Conservation (phyloP, 1,140 invertebrate genomes). For the Calliphora vicina region DNA sequence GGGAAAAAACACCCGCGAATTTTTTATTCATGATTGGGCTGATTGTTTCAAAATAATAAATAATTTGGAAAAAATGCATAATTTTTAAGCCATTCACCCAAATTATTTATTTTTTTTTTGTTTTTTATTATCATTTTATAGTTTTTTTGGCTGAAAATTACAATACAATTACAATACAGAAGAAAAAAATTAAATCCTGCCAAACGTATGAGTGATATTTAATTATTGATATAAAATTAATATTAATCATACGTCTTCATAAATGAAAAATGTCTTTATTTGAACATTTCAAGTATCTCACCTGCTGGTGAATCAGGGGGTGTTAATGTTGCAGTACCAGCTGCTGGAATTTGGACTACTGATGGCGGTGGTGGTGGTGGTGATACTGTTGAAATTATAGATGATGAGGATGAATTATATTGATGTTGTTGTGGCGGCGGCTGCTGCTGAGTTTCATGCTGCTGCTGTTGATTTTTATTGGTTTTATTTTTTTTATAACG, state of each 20-base stretch:
- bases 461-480: slow-evolving; percentile 44
- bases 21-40: too few species aligned
- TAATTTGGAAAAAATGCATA: too few species aligned
- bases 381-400: slow-evolving; percentile 35
- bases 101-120: neutral
- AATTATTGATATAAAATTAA: too few species aligned
- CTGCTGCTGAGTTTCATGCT: slow-evolving; percentile 32
- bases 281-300: too few species aligned
- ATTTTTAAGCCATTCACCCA: too few species aligned
- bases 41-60: too few species aligned
- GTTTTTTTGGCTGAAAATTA: too few species aligned
- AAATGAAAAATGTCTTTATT: too few species aligned
- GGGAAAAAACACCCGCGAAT: too few species aligned
- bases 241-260: neutral
- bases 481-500: slow-evolving; percentile 71
- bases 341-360: slow-evolving; percentile 15
- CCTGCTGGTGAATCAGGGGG: slow-evolving; percentile 6
- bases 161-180: too few species aligned
- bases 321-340: neutral
- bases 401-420: slow-evolving; percentile 38
- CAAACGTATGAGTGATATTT: neutral
- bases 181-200: neutral
- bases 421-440: neutral
- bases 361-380: slow-evolving; percentile 36
- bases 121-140: neutral